These are phyloP conservation scores for Papilio gigon DNA, from an alignment of 2,888 invertebrate species.

Conservation along the genomic window DNA sequence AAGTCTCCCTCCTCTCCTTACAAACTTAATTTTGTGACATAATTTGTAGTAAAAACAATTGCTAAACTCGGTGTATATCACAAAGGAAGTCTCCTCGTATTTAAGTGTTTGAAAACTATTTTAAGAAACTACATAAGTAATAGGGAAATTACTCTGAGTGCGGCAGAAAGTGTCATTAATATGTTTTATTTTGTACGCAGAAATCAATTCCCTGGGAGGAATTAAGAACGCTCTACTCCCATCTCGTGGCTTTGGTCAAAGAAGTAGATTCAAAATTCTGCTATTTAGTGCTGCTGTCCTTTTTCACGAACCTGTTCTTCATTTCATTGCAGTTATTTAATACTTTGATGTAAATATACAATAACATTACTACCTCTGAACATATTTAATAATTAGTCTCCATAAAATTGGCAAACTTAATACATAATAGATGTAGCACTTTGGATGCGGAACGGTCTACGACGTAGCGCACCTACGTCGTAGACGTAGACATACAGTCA, in stretches of 20 bases:
- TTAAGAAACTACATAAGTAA: too few species aligned
- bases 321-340: constrained; percentile 86
- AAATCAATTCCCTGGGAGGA: constrained; percentile 53
- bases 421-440: not conserved
- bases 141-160: too few species aligned
- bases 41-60: too few species aligned
- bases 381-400: not conserved
- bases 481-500: not conserved
- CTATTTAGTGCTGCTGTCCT: constrained; percentile 55
- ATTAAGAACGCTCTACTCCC: constrained; percentile 49
- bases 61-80: too few species aligned
- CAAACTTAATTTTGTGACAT: not conserved
- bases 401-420: not conserved
- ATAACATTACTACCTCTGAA: not conserved
- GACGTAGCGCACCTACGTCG: not conserved
- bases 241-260: constrained; percentile 73
- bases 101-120: too few species aligned
- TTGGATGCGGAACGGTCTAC: not conserved
- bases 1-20: constrained; percentile 11
- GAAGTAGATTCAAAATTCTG: constrained; percentile 81
- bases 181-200: constrained; percentile 45
- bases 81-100: too few species aligned
- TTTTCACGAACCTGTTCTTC: constrained; percentile 85
- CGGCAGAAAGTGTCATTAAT: too few species aligned
- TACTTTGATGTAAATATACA: constrained; percentile 82